These are phyloP conservation scores for Mus spretus DNA, from an alignment of 2,797 vertebrate species.

Conservation along the genomic window DNA sequence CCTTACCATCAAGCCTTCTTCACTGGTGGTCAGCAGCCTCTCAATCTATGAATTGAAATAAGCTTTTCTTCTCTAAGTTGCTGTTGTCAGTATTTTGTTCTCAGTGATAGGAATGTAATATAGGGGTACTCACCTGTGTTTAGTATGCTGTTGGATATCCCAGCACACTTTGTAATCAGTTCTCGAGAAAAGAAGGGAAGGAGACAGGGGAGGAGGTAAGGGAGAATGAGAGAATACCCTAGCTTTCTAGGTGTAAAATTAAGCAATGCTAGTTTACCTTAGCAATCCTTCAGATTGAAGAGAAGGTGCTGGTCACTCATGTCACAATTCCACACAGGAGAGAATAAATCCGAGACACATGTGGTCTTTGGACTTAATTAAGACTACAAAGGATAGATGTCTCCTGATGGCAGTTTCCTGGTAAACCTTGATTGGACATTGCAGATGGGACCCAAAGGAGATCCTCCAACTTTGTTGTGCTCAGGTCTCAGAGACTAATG, in stretches of 20 bases:
- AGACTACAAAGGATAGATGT: background rate
- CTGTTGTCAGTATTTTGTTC: background rate
- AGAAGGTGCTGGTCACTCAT: background rate
- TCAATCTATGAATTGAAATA: background rate
- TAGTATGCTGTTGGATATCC: background rate
- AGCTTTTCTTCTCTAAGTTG: background rate
- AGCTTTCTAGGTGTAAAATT: slow-evolving; percentile 2
- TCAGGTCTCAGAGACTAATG: background rate
- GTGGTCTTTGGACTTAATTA: background rate
- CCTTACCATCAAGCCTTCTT: background rate
- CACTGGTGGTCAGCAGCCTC: background rate
- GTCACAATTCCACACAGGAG: background rate
- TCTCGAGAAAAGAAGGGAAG: background rate
- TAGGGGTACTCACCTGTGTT: background rate
- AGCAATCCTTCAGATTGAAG: background rate
- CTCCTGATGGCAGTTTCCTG: background rate
- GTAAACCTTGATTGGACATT: background rate
- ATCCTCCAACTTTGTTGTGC: background rate
- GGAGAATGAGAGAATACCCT: background rate
- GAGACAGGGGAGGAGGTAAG: background rate
- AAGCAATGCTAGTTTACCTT: background rate
- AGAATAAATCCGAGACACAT: background rate
- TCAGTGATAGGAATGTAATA: background rate
- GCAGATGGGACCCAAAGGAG: background rate
- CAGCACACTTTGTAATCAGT: background rate